Percentiles rank a stretch among this genome's conserved stretches.
Conservation (phyloP, 2,113 vertebrate genomes). For the Naja naja region DNA sequence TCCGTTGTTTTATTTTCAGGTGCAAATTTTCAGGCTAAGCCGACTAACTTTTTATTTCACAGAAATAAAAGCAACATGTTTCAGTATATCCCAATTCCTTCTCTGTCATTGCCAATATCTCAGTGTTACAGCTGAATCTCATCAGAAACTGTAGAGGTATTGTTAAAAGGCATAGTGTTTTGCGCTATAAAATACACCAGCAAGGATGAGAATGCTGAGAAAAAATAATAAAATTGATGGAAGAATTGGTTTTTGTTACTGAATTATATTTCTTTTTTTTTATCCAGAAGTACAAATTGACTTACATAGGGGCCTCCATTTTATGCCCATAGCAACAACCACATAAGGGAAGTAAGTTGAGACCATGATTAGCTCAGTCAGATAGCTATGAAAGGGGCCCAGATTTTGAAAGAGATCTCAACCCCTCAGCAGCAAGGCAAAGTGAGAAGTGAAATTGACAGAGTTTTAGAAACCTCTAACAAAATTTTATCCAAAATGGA, state of each 20-base stretch:
- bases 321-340: background rate
- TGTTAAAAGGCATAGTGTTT: background rate
- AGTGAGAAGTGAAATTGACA: background rate
- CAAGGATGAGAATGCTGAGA: background rate
- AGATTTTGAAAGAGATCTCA: background rate
- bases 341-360: background rate
- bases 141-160: background rate
- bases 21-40: slow-evolving; percentile 40
- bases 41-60: slow-evolving; percentile 61
- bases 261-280: background rate
- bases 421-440: background rate
- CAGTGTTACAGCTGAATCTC: background rate
- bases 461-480: background rate
- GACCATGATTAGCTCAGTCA: background rate
- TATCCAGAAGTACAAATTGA: background rate
- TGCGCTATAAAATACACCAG: background rate
- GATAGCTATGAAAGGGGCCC: background rate
- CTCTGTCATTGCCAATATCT: background rate
- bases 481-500: background rate
- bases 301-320: background rate
- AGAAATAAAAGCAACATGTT: slow-evolving; percentile 63
- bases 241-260: background rate
- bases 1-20: slow-evolving; percentile 40
- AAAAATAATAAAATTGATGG: background rate
- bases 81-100: slow-evolving; percentile 40